These are phyloP conservation scores for Proisotoma minuta DNA, from an alignment of 2,888 invertebrate genomes.

Conservation along the genomic window DNA sequence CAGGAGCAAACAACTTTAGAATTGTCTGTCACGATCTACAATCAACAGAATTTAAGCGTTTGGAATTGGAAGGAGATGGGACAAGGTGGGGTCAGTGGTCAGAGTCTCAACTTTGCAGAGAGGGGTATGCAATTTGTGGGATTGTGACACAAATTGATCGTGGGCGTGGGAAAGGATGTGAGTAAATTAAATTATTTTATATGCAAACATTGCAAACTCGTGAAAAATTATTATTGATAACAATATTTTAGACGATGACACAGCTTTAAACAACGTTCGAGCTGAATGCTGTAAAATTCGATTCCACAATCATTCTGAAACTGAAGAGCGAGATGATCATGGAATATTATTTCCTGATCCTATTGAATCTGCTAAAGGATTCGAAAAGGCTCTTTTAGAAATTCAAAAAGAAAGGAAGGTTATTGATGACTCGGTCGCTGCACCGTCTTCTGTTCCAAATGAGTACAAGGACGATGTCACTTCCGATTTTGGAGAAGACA, in stretches of 20 bases:
- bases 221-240: not conserved
- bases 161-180: constrained; percentile 11
- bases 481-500: too few species aligned
- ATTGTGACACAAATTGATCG: constrained; percentile 31
- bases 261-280: constrained; percentile 30
- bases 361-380: not conserved
- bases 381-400: not conserved
- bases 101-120: constrained; percentile 23
- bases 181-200: not conserved
- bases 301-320: not conserved
- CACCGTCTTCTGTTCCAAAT: not conserved
- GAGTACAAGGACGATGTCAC: too few species aligned
- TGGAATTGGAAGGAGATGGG: constrained; percentile 31
- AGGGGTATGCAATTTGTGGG: constrained; percentile 32
- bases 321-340: not conserved
- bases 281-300: constrained; percentile 27
- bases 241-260: constrained; percentile 26
- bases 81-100: constrained; percentile 29
- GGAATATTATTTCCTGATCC: not conserved
- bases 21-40: constrained; percentile 23
- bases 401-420: too few species aligned
- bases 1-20: constrained; percentile 34
- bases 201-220: not conserved
- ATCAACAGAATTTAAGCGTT: not conserved
- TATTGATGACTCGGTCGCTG: not conserved